Evolutionary conservation across 2,888 invertebrate genomes (phyloP), one percentile per base, ranked within the genome.

Genomic region (Ferdinandea cuprea): DNA sequence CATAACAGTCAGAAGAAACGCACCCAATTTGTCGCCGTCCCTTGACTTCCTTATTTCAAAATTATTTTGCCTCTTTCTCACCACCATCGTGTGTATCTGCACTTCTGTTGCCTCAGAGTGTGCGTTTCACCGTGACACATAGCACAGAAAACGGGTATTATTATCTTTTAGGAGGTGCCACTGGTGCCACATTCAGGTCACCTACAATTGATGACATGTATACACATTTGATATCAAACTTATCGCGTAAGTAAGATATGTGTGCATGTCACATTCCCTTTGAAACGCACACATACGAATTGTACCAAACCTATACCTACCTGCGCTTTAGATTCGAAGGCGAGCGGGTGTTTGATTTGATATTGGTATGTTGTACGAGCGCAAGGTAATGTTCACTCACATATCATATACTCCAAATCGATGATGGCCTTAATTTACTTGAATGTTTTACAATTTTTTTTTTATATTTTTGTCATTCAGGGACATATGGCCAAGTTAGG

Each of bases 401-500:
- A 63, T 63, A 73, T 56, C 42, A 44, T 42, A 68, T 42, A 68
- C 61, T 73, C 54, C 77, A 50, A 83, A 83, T 83, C 83, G 83
- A 83, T 83, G 83, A 77, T 78, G 83, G 56, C 83, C 83, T 83
- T 83, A 83, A 83, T 83, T 77, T 78, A 68, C 77, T 61, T 71
- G 52, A 76, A 69, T 59, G 63, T 42, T 69, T 50, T 48, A 17
- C 30, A 50, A 35, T 50, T 50, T 44, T 65, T 17, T 52, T 46
- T 54, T 30, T 52, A 52, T 52, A 61, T 71, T 40, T 32, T 42
- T 65, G 52, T 58, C 78, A 44, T 54, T 58, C 80, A 76, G 69
- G 80, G 80, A 69, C 80, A 76, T 46, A 37, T 40, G 65, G 37
- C 48, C 32, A 59, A 68, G 42, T 59, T 58, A 58, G 37, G n/a